Conservation (phyloP, 2,113 vertebrate species). For the Panurus biarmicus region DNA sequence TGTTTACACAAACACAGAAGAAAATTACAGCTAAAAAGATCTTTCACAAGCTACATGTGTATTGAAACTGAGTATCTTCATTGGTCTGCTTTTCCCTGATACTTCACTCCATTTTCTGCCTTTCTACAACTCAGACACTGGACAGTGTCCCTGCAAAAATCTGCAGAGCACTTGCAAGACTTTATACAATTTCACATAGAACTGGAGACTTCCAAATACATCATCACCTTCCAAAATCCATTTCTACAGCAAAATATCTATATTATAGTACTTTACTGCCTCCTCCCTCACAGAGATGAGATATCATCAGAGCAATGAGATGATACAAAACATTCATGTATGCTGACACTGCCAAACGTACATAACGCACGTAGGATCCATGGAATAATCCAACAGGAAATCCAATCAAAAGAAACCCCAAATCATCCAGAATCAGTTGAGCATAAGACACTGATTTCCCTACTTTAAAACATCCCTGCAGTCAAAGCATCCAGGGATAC, state of each 20-base stretch:
- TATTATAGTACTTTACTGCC: background rate
- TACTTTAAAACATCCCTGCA: background rate
- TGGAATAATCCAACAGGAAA: background rate
- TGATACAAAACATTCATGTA: background rate
- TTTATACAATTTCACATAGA: background rate
- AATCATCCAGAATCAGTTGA: background rate
- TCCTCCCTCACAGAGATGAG: background rate
- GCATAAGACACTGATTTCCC: background rate
- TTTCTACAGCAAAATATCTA: background rate
- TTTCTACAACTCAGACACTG: background rate
- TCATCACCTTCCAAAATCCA: background rate
- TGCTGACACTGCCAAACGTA: fast-evolving
- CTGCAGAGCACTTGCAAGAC: background rate
- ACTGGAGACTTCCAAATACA: background rate
- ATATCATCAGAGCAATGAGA: background rate
- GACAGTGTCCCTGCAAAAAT: background rate
- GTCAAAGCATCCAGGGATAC: background rate
- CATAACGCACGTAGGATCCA: fast-evolving
- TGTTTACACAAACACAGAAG: background rate
- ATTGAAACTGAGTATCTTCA: background rate
- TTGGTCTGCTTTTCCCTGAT: background rate
- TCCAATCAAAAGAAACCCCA: background rate
- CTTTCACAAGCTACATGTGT: background rate
- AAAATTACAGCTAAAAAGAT: background rate
- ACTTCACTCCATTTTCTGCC: background rate